These are phyloP conservation scores for Myoxocephalus aenaeus DNA, from an alignment of 2,797 vertebrate species.

Conservation along the genomic window DNA sequence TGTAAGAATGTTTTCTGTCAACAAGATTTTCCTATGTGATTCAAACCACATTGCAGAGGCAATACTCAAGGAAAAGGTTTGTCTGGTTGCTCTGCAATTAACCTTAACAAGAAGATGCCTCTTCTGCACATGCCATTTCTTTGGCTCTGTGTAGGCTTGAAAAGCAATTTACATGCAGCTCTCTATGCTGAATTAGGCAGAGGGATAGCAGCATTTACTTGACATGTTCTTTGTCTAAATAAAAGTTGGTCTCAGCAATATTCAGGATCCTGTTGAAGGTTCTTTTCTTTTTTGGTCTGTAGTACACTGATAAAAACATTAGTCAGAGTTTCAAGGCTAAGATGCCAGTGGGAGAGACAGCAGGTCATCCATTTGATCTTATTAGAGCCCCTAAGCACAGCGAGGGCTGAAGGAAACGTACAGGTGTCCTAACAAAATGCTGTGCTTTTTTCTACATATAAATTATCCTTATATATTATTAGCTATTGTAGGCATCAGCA, in stretches of 20 bases:
- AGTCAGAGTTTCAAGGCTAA: constrained; percentile 51
- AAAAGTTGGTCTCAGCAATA: constrained; percentile 66
- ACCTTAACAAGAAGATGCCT: constrained; percentile 30
- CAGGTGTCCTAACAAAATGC: constrained; percentile 11
- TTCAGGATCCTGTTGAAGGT: constrained; percentile 69
- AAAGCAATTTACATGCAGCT: constrained; percentile 47
- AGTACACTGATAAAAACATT: constrained; percentile 71
- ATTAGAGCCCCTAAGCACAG: constrained; percentile 40
- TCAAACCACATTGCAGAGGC: constrained; percentile 23
- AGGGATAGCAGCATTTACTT: constrained; percentile 57
- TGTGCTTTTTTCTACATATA: neutral
- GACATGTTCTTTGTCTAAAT: constrained; percentile 60
- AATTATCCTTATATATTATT: constrained; percentile 1
- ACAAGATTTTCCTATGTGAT: constrained; percentile 10
- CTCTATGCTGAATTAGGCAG: constrained; percentile 46
- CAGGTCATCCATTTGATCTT: constrained; percentile 39
- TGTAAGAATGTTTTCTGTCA: constrained; percentile 3
- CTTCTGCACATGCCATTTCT: constrained; percentile 17
- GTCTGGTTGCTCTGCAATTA: constrained; percentile 28
- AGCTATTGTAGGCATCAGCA: neutral
- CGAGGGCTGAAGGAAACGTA: constrained; percentile 26
- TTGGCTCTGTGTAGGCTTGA: constrained; percentile 28
- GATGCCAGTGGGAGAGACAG: constrained; percentile 35
- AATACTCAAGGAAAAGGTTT: constrained; percentile 18
- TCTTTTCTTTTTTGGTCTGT: constrained; percentile 45